These are phyloP conservation scores for Myripristis murdjan DNA, from an alignment of 2,797 vertebrate species.

Conservation along the genomic window DNA sequence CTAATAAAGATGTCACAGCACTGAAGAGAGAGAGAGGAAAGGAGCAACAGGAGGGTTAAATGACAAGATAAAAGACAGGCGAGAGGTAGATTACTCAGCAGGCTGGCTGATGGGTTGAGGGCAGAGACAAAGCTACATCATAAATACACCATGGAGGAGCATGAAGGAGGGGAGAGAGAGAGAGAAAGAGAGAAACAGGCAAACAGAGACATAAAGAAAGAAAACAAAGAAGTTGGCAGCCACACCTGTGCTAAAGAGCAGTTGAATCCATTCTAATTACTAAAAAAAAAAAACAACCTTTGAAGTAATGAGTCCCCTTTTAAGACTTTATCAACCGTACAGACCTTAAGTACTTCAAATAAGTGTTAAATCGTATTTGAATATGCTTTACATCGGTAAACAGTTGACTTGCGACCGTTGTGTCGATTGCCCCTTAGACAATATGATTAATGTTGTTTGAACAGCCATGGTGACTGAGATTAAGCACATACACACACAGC, in stretches of 20 bases:
- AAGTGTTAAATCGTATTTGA: constrained; percentile 13
- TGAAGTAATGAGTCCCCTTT: neutral
- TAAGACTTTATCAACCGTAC: neutral
- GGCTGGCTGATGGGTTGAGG: no score
- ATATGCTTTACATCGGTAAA: neutral
- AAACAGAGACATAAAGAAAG: neutral
- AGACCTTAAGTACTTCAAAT: neutral
- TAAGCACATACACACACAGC: neutral
- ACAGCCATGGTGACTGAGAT: no score
- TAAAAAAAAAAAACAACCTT: no score
- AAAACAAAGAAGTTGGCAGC: neutral
- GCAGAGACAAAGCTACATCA: no score
- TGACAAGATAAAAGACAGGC: neutral
- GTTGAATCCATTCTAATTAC: no score
- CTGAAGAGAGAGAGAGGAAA: neutral
- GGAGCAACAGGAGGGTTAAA: neutral
- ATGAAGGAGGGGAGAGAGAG: neutral
- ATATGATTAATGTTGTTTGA: no score
- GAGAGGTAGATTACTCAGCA: no score
- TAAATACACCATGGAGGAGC: no score
- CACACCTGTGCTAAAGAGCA: no score
- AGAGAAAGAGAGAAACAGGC: neutral
- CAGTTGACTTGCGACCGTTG: no score
- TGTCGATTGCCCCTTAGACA: no score
- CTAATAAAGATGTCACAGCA: neutral